These are phyloP conservation scores for Diuraphis noxia DNA, from an alignment of 1,140 invertebrate genomes.

Conservation along the genomic window DNA sequence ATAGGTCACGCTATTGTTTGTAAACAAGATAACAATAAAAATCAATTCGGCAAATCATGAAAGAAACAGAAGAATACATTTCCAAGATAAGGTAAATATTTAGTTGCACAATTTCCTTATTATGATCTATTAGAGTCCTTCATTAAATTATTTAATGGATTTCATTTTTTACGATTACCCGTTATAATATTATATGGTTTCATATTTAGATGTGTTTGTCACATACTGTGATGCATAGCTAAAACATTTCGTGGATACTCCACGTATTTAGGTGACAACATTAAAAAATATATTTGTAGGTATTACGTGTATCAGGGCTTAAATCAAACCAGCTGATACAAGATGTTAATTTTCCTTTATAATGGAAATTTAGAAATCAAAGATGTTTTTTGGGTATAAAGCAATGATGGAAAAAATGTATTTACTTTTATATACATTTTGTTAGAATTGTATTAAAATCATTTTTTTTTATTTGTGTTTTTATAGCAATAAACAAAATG, in stretches of 20 bases:
- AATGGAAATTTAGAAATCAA: too few relatives aligned
- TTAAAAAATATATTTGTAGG: not conserved
- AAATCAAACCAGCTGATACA: too few relatives aligned
- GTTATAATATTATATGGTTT: not conserved
- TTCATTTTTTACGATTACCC: not conserved
- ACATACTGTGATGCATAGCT: not conserved
- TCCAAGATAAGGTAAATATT: not conserved
- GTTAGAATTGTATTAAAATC: too few relatives aligned
- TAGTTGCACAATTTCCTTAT: not conserved
- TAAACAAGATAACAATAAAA: conserved; percentile 1
- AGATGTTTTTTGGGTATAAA: too few relatives aligned
- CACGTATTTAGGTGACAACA: not conserved
- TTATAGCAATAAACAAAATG: too few relatives aligned
- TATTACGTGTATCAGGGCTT: too few relatives aligned
- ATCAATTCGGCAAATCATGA: not conserved
- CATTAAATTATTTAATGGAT: not conserved
- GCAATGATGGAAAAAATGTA: too few relatives aligned
- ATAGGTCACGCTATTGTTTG: not conserved
- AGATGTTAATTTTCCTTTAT: too few relatives aligned
- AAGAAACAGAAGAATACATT: not conserved
- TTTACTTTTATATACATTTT: too few relatives aligned
- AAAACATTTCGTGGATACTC: not conserved
- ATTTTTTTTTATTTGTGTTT: too few relatives aligned
- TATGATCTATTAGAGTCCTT: not conserved
- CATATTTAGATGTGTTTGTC: not conserved